These are phyloP conservation scores for Euspilapteryx auroguttella DNA, from an alignment of 2,888 invertebrate species.

Conservation along the genomic window DNA sequence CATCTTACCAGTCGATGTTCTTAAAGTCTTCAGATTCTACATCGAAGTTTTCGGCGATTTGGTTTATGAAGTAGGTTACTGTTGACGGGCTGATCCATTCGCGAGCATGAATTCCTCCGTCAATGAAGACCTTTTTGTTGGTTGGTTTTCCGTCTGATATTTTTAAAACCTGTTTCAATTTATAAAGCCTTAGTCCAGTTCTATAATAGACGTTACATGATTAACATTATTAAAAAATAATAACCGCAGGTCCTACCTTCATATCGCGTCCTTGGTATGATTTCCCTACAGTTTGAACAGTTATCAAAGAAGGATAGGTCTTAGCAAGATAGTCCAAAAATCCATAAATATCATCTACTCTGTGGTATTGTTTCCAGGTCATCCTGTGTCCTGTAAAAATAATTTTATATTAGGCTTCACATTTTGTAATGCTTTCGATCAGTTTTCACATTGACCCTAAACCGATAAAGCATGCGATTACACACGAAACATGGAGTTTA, in stretches of 20 bases:
- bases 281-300: slow-evolving; percentile 73
- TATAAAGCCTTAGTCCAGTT: no score
- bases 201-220: no score
- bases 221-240: no score
- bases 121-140: slow-evolving; percentile 74
- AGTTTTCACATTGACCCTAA: neutral
- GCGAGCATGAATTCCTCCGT: slow-evolving; percentile 85
- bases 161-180: slow-evolving; percentile 37
- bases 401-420: neutral
- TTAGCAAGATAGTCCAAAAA: slow-evolving; percentile 77
- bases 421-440: no score
- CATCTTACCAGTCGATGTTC: slow-evolving; percentile 50
- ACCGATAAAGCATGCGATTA: slow-evolving; percentile 1
- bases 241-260: slow-evolving; percentile 65
- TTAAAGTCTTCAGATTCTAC: slow-evolving; percentile 58
- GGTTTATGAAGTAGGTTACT: slow-evolving; percentile 77
- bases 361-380: slow-evolving; percentile 83
- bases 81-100: slow-evolving; percentile 91
- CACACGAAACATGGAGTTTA: slow-evolving; percentile 1
- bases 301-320: slow-evolving; percentile 74
- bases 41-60: slow-evolving; percentile 75
- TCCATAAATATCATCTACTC: slow-evolving; percentile 72
- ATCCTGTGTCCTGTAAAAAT: slow-evolving; percentile 48
- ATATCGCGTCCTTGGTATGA: slow-evolving; percentile 75
- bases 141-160: slow-evolving; percentile 70